Evolutionary conservation across 2,113 vertebrate genomes (phyloP).

Genomic region (Neogale vison): DNA sequence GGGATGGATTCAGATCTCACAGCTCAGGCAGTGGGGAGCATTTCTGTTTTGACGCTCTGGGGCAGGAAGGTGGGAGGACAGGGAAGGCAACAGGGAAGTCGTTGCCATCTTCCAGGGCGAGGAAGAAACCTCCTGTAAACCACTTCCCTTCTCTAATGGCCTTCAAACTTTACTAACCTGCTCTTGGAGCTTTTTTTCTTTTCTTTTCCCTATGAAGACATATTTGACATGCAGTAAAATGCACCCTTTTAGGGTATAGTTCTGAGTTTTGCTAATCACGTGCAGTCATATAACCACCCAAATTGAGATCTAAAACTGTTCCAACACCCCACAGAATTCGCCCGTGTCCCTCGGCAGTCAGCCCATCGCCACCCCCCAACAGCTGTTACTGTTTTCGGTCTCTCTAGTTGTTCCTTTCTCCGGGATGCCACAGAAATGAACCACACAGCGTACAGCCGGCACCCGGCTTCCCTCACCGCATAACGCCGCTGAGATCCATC

Average conservation of each 20-base stretch:
- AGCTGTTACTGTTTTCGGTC: not conserved
- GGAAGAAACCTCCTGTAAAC: not conserved
- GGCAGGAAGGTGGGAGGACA: not conserved
- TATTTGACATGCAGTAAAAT: not conserved
- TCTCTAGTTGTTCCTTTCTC: conserved; percentile 8
- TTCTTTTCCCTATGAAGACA: not conserved
- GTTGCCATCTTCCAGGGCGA: not conserved
- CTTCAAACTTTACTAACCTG: not conserved
- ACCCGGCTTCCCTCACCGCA: not conserved
- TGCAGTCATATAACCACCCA: not conserved
- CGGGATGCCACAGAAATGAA: not conserved
- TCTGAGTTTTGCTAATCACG: not conserved
- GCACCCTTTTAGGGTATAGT: not conserved
- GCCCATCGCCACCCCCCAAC: not conserved
- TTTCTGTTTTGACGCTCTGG: not conserved
- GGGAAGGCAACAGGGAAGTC: not conserved
- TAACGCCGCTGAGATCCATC: not conserved
- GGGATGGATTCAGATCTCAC: not conserved
- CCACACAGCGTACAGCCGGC: not conserved
- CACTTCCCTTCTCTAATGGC: not conserved
- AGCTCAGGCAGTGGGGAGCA: not conserved
- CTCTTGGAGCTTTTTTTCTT: not conserved
- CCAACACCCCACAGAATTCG: not conserved
- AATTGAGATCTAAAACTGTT: not conserved
- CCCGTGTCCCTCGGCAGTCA: not conserved